Conservation (phyloP, 2,888 invertebrate species). For the Dynastes maya region DNA sequence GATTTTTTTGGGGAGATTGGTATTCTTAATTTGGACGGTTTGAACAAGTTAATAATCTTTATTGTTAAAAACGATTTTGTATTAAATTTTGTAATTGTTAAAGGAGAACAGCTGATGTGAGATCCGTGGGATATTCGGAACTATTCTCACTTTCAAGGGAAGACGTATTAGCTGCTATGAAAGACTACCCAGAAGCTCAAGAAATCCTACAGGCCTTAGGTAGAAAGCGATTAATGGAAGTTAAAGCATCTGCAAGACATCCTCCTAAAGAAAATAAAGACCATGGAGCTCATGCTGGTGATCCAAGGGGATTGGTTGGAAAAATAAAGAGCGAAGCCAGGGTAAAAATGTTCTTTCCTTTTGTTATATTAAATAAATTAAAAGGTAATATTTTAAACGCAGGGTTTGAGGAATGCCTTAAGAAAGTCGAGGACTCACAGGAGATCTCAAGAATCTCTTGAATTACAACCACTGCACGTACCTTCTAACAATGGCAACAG, state of each 20-base stretch:
- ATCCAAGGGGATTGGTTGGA: conserved; percentile 84
- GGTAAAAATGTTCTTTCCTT: conserved; percentile 62
- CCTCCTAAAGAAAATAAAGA: conserved; percentile 63
- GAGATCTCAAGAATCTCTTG: conserved; percentile 74
- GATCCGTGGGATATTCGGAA: conserved; percentile 96
- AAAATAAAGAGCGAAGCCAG: conserved; percentile 90
- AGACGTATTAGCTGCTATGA: conserved; percentile 95
- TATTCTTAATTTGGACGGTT: conserved; percentile 94
- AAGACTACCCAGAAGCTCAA: conserved; percentile 97
- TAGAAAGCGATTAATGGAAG: conserved; percentile 89
- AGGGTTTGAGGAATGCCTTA: conserved; percentile 77
- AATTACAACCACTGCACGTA: conserved; percentile 76
- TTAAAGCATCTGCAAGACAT: conserved; percentile 71
- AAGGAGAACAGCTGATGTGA: conserved; percentile 95
- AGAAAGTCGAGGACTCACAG: conserved; percentile 75
- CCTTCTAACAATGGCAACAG: conserved; percentile 67
- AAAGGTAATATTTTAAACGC: conserved; percentile 18
- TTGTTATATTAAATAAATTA: conserved; percentile 53
- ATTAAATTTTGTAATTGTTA: conserved; percentile 53
- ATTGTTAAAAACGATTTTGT: conserved; percentile 70
- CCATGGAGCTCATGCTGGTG: conserved; percentile 59
- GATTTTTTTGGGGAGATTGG: conserved; percentile 99
- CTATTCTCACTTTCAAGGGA: conserved; percentile 94
- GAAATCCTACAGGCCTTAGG: conserved; percentile 93
- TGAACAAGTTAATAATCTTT: conserved; percentile 83